phyloP scores from a whole-genome alignment of 2,797 vertebrate genomes.

The Carduelis carduelis region DNA sequence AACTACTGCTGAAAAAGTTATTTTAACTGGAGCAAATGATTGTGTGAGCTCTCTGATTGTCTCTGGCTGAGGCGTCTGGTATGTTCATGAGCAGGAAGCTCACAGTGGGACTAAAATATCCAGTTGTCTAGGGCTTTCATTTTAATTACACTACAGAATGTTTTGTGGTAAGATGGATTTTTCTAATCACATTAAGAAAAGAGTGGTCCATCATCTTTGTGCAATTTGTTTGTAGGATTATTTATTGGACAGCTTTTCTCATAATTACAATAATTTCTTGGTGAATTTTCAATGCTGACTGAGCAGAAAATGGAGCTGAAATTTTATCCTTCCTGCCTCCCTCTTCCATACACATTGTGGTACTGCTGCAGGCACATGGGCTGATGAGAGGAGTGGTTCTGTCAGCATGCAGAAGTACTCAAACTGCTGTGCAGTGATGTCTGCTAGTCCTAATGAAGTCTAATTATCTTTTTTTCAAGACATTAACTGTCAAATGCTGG shows the following conservation, averaged over 20 bases:
- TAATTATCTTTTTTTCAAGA: background rate
- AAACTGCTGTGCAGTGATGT: background rate
- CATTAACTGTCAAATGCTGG: background rate
- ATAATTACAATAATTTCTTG: background rate
- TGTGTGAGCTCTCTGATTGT: background rate
- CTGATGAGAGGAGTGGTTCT: background rate
- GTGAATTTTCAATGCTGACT: background rate
- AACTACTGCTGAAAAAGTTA: background rate
- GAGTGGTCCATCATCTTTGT: background rate
- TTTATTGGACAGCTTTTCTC: background rate
- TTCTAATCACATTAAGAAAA: background rate
- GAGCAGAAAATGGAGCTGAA: background rate
- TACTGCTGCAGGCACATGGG: background rate
- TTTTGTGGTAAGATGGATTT: background rate
- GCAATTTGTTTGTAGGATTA: background rate
- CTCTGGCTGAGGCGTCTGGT: background rate
- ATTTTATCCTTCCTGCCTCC: background rate
- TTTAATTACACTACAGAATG: background rate
- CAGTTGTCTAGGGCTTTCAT: background rate
- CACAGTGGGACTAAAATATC: background rate
- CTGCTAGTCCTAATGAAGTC: background rate
- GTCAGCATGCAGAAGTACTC: background rate
- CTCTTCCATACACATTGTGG: fast-evolving
- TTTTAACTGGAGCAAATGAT: background rate
- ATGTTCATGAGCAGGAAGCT: background rate